Base-by-base conservation (phyloP, 1,140 invertebrate species). In the Apis florea region DNA sequence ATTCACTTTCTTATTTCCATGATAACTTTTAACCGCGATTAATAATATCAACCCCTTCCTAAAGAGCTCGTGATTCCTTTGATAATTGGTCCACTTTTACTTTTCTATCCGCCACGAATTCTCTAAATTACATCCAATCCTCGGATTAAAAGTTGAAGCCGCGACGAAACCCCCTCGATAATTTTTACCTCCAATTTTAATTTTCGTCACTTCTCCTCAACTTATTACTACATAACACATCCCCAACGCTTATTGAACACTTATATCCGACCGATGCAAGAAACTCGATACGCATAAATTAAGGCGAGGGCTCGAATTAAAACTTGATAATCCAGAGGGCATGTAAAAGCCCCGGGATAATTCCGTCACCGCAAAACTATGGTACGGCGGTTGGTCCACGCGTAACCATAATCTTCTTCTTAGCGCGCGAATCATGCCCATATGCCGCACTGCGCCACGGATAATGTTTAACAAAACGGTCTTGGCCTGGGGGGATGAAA, bases 401-500 rank as follows among this genome's bases (percentile, higher is more conserved):
- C 17, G 75, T n/a, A 24, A 13, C 75, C 53, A 77, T 77, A 77
- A 77, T 68, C 75, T 77, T 77, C 53, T 77, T 77, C 75, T 77
- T 68, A 77, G 31, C 56, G 47, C 67, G 24, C 31, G 56, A 47
- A 53, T 56, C 83, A 77, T 72, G 83, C 68, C 83, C 83, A 82
- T 85, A 85, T 85, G 84, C 83, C 78, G 84, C 67, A 70, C 54
- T 72, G 78, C 61, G 69, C 83, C 73, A 82, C 68, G 79, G 86
- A 82, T 84, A 88, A 85, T 87, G 88, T 90, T 89, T 90, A 90
- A 90, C 89, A 90, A 90, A 90, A 90, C 83, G 87, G 85, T 84
- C 64, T 56, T 72, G 68, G 64, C 83, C 64, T 59, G 49, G 58
- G 73, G 31, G 79, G 83, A 82, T 84, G 83, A 87, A 90, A 90